Conservation (phyloP, 1,140 invertebrate species). For the Drosophila kurseongensis region DNA sequence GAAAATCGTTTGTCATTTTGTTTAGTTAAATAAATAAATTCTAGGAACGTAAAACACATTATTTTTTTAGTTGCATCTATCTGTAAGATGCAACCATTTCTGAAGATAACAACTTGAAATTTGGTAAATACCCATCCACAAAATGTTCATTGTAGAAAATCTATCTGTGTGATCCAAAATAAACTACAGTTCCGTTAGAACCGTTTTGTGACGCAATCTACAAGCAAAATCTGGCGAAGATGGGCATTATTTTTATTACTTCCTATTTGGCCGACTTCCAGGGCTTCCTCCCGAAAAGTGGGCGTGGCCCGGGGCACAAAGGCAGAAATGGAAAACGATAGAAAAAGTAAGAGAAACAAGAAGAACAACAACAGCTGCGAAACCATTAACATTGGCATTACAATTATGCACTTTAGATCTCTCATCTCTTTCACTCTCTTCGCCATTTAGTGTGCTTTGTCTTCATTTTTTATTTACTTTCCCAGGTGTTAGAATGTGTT, state of each 20-base stretch:
- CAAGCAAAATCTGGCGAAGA: constrained; percentile 1
- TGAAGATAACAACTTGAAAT: no score
- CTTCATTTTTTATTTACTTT: constrained; percentile 41
- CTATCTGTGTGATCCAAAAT: not conserved
- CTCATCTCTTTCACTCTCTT: constrained; percentile 15
- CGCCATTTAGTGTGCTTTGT: constrained; percentile 23
- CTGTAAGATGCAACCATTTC: no score
- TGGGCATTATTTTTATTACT: constrained; percentile 14
- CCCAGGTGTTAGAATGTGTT: not conserved
- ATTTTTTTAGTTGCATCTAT: no score
- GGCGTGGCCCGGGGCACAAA: constrained; percentile 8
- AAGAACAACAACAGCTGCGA: constrained; percentile 32
- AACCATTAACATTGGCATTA: constrained; percentile 33
- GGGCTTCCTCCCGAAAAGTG: constrained; percentile 5
- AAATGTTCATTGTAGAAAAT: not conserved
- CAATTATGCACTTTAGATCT: constrained; percentile 51
- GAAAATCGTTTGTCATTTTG: no score
- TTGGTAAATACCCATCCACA: not conserved
- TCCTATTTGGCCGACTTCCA: constrained; percentile 34
- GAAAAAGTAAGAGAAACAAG: constrained; percentile 1
- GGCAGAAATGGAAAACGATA: constrained; percentile 1
- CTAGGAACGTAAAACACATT: no score
- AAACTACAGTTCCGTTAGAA: not conserved
- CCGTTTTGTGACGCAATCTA: constrained; percentile 13
- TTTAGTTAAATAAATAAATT: no score